Base-by-base conservation (phyloP, 2,113 vertebrate species). In the Takifugu flavidus region DNA sequence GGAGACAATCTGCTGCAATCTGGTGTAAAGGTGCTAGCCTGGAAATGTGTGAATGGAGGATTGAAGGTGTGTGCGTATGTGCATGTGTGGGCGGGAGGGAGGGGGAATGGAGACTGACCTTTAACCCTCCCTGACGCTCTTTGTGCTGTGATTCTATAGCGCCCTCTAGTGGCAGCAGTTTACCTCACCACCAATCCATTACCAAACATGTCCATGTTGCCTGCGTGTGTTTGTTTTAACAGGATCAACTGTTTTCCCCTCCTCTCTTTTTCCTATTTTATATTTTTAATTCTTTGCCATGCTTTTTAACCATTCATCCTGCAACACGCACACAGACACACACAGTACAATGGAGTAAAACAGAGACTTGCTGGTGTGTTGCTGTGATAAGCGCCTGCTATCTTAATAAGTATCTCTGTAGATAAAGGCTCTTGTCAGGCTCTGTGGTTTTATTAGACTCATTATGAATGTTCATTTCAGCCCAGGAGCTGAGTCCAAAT, bases 301-400 rank as follows among this genome's bases (percentile, higher is more conserved):
- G 20, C 20, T 20, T 14, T 44, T 49, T 62, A 1, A 29, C 13
- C 39, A 29, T 20, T 12, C 4, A 31, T 25, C 52, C 8, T 67
- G 25, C 59, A 68, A 62, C 58, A 63, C 26, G 52, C 62, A 65
- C 28, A 63, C 26, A 45, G 68, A 49, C 53, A 47, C 53, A 39
- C 53, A 39, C 27, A 42, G 56, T 20, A 52, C 44, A 53, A 62
- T 13, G 46, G 26, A 56, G n/a, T n/a, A n/a, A 39, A n/a, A 15
- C 1, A 4, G 62, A 68, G 70, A 74, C 62, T 69, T 62, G 73
- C 60, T 69, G 13, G 53, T 84, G 75, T 75, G 74, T 53, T 62
- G 5, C 50, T 53, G 63, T 62, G 88, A 86, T 87, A 81, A 88
- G 76, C 42, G 60, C 43, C 65, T 65, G 26, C 34, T 83, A 82